Evolutionary conservation across 2,113 vertebrate species (phyloP).

Genomic region (Caracal caracal): DNA sequence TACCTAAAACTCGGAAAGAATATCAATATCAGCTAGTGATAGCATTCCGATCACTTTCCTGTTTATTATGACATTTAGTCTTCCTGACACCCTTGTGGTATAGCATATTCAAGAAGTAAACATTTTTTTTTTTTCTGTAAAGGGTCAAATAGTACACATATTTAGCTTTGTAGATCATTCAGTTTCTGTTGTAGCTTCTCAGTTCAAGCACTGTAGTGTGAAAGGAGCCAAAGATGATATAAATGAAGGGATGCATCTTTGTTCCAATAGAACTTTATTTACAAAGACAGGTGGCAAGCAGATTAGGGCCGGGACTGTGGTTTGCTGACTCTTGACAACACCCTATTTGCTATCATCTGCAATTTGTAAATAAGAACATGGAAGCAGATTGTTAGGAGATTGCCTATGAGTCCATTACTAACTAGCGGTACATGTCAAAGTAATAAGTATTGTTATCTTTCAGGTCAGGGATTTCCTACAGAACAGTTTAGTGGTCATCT

Average conservation of each 20-base stretch:
- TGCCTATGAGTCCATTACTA: background rate
- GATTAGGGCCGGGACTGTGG: background rate
- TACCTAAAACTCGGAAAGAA: background rate
- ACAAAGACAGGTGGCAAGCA: background rate
- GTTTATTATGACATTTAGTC: background rate
- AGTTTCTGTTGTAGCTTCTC: background rate
- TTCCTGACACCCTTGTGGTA: background rate
- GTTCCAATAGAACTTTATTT: conserved; percentile 25
- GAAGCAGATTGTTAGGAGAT: background rate
- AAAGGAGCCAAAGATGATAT: background rate
- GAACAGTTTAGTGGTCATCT: background rate
- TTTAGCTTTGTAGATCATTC: background rate
- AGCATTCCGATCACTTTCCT: background rate
- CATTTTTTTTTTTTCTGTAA: background rate
- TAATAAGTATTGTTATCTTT: background rate
- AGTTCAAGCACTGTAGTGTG: background rate
- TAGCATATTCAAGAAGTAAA: background rate
- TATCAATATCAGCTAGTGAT: background rate
- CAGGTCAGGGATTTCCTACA: background rate
- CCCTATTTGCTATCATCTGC: background rate
- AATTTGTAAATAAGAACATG: background rate
- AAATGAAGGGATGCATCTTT: background rate
- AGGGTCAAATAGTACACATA: background rate
- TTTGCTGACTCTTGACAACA: background rate
- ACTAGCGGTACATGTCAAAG: background rate